A percentile compares a stretch with the other conserved stretches of the same genome.
These are phyloP conservation scores for Pteromalus puparum DNA, from an alignment of 1,140 invertebrate species.

Conservation along the genomic window DNA sequence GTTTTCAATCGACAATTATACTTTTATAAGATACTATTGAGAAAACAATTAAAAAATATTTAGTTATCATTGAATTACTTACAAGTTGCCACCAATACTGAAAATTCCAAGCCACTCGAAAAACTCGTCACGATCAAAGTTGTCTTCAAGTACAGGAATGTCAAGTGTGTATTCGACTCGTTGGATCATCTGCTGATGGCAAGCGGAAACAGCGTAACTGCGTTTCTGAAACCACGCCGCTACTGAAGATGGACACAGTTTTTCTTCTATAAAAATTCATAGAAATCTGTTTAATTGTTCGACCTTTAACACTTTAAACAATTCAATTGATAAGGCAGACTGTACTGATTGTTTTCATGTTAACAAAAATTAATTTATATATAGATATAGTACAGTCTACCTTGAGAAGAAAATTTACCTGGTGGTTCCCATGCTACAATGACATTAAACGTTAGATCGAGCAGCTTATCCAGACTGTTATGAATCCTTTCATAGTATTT, in stretches of 20 bases:
- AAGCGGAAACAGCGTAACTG: conserved; percentile 72
- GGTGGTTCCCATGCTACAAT: conserved; percentile 77
- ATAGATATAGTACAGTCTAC: conserved; percentile 4
- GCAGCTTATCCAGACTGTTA: conserved; percentile 67
- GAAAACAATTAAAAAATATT: conserved; percentile 13
- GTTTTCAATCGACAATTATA: conserved; percentile 4
- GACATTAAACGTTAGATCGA: conserved; percentile 71
- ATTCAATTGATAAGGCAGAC: background rate
- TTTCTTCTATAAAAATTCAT: conserved; percentile 66
- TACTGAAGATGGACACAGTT: conserved; percentile 78
- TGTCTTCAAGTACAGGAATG: conserved; percentile 66
- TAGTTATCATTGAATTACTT: conserved; percentile 52
- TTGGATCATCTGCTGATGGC: conserved; percentile 66
- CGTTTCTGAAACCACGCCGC: conserved; percentile 76
- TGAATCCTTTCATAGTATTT: conserved; percentile 74
- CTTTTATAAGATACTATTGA: background rate
- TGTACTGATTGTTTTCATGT: background rate
- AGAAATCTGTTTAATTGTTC: conserved; percentile 4
- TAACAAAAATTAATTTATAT: background rate
- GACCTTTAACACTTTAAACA: background rate
- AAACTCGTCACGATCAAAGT: conserved; percentile 66
- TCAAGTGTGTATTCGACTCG: conserved; percentile 66
- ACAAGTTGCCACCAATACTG: conserved; percentile 72
- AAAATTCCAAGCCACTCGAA: conserved; percentile 78
- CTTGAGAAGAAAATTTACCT: conserved; percentile 62